Base-by-base conservation (phyloP, 1,140 invertebrate genomes). In the Galendromus occidentalis region DNA sequence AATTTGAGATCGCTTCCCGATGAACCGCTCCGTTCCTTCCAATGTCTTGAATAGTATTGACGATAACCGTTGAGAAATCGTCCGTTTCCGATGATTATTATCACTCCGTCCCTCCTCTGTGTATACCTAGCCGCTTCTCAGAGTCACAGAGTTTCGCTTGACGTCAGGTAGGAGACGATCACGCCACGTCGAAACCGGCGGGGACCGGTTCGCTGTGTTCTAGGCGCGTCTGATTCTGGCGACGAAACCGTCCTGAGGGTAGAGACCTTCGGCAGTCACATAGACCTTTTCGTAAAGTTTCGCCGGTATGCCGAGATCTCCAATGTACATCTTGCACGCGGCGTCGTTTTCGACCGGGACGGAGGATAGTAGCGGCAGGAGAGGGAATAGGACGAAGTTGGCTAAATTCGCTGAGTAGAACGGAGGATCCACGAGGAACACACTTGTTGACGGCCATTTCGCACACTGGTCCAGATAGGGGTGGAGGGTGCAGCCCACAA, bases 401-500 rank as follows among this genome's bases (percentile, higher is more conserved):
- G 51, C 51, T 20, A 59, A 22, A 59, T 59, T 59, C 51, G 51
- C 25, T 9, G 51, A 59, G 25, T 59, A 59, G 22, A 59, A 59
- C 51, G 51, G 51, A 25, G 51, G 51, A 25, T 59, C 51, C 12
- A 59, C 51, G 14, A 59, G 51, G 22, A 59, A 33, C 2, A 59
- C 51, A 25, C 25, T 59, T 14, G 51, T 59, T 33, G 14, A 59
- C 2, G 51, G 25, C 14, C 51, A 33, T 59, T 59, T 59, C 1
- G 25, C 51, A 22, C 51, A 59, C 51, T 59, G 51, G 51, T 59
- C 51, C 22, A 59, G 22, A 59, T 59, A 59, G 25, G 51, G 51
- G 20, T 59, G 51, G 2, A 59, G 51, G 14, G 51, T 29, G 9
- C 51, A 59, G 51, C 51, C 51, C 17, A 59, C 51, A 33, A 59